Evolutionary conservation across 2,888 invertebrate genomes (phyloP), one percentile per base, ranked within the genome.

Genomic region (Agrochola lychnidis): DNA sequence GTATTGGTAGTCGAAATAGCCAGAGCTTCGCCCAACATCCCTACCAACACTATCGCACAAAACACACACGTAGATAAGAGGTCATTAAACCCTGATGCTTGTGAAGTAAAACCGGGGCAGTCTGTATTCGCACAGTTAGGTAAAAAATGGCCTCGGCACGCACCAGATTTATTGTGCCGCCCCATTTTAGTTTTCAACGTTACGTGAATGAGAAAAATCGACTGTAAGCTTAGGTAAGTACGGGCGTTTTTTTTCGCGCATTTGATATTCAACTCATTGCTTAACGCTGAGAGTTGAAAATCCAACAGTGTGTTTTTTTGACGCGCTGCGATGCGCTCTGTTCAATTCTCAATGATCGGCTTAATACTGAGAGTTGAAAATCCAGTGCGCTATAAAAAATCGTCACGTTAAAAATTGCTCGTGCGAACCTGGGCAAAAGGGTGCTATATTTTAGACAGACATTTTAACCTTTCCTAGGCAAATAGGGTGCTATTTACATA

Each of bases 61-160:
- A 74, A 76, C 30, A 70, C 70, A 74, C 71, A 73, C 70, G 66
- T 76, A 64, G 77, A 81, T 83, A 77, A 78, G 80, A 79, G 87
- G 79, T 85, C 86, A 87, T 87, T 88, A 79, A 88, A 81, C 85
- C 68, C 76, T 73, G 70, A 77, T 69, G 73, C 59, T 62, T 63
- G 68, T 19, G 61, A 71, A 36, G 74, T 75, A 64, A 56, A 77
- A 75, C 51, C 53, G 56, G 56, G 63, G 57, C 73, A 69, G 63
- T 62, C 72, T 66, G 73, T 78, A 66, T 83, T 86, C 79, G 73
- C 78, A 64, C 71, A 57, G 64, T 78, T 76, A 16, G 56, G 83
- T 79, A 72, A 85, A 87, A 87, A 82, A 86, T 80, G 14, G 73
- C 73, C 71, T 25, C 42, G 42, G 61, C 70, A 76, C 84, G 78